Base-by-base conservation (phyloP, 2,888 invertebrate species). In the Frankliniella fusca region DNA sequence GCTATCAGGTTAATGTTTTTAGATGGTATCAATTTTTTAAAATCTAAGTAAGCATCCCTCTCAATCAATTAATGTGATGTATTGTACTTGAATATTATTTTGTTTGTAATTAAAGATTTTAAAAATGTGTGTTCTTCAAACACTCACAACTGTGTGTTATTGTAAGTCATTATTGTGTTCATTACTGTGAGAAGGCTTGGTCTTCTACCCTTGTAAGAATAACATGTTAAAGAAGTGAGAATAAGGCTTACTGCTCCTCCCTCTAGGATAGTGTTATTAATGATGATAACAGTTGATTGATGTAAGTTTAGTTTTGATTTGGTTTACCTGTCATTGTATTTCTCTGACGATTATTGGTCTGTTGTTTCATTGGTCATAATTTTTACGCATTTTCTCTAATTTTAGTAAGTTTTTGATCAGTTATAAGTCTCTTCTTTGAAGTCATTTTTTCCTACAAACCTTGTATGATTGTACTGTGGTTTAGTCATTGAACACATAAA, bases 51-150 rank as follows among this genome's bases (percentile, higher is more conserved):
- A 38, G 38, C 7, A 61, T 61, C 61, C 61, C 61, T 61, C 61
- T 61, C 61, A n/a, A 18, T 61, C 61, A 61, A 61, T n/a, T 27
- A 23, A 27, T 76, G 70, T 23, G 27, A 76, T 9, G 70, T 76
- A 27, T 76, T 76, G 27, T 27, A 27, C 70, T 76, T 23, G 12
- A 9, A 76, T 23, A 23, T 23, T 76, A 23, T 76, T 76, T 76
- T 76, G 70, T 76, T 76, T 76, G 23, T 76, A 23, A 76, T 27
- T 27, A 76, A 23, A 76, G 70, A 76, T 76, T 76, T 76, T 23
- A 12, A 76, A 76, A 27, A 12, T 76, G 18, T 54, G 38, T 61
- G 61, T 61, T 20, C 18, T 7, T 61, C 7, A 61, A n/a, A 20
- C 11, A 8, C 27, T 11, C 23, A n/a, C 23, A 9, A 23, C n/a